These are phyloP conservation scores for Zhengitettix transpicula DNA, from an alignment of 2,888 invertebrate species.

Conservation along the genomic window DNA sequence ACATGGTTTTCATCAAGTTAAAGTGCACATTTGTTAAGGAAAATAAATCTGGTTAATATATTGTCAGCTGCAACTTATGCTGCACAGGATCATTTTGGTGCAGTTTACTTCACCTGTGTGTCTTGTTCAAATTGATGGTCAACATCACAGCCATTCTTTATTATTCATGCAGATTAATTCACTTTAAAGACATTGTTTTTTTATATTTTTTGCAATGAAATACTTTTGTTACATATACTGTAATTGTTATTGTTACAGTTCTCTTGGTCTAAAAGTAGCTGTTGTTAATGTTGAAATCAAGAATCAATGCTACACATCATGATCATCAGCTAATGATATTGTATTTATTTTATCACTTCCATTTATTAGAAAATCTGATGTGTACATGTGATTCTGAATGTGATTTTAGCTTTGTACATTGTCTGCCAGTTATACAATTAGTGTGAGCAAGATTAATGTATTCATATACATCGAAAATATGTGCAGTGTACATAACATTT, in stretches of 20 bases:
- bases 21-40: too few species aligned
- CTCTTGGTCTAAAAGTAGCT: neutral
- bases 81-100: neutral
- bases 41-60: too few species aligned
- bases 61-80: too few species aligned
- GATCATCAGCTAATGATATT: too few species aligned
- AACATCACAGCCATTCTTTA: constrained; percentile 6
- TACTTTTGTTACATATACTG: neutral
- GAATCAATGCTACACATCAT: too few species aligned
- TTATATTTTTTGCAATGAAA: constrained; percentile 7
- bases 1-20: too few species aligned
- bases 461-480: neutral
- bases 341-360: too few species aligned
- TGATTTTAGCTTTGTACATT: neutral
- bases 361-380: neutral
- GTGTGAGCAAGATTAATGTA: neutral
- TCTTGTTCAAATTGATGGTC: constrained; percentile 8
- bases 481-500: neutral
- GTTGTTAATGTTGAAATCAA: too few species aligned
- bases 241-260: neutral
- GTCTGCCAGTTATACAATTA: neutral
- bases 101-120: constrained; percentile 9
- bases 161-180: constrained; percentile 7
- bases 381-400: neutral
- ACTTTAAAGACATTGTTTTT: constrained; percentile 6